A percentile compares a stretch with the other conserved stretches of the same genome.
phyloP scores from a whole-genome alignment of 2,113 vertebrate genomes.

The Miniopterus natalensis region DNA sequence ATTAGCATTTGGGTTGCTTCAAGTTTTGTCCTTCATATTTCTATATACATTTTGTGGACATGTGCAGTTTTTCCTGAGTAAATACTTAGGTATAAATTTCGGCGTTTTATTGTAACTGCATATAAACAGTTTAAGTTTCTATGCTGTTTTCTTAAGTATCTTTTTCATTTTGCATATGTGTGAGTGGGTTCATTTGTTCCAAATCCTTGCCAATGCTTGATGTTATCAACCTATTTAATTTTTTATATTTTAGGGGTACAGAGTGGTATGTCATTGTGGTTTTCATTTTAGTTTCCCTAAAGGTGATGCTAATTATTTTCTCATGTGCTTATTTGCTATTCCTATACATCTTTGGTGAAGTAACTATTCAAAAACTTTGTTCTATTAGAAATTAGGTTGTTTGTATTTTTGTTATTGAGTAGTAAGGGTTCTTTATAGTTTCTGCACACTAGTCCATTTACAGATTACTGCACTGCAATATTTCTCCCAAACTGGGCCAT shows the following conservation, averaged over 20 bases:
- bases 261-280: background rate
- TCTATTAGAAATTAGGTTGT: background rate
- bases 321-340: background rate
- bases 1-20: slow-evolving; percentile 24
- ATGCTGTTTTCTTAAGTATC: background rate
- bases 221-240: background rate
- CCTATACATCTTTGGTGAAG: background rate
- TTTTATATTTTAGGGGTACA: background rate
- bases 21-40: background rate
- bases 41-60: background rate
- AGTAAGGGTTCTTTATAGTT: background rate
- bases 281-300: background rate
- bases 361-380: background rate
- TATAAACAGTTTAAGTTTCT: background rate
- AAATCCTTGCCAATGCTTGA: background rate
- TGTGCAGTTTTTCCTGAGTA: background rate
- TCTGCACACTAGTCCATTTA: background rate
- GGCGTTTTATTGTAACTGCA: background rate
- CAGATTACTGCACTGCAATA: background rate
- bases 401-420: background rate
- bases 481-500: background rate
- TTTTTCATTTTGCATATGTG: background rate
- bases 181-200: background rate
- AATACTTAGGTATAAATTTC: background rate
- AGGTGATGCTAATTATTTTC: background rate